Evolutionary conservation across 2,113 vertebrate species (phyloP), one percentile per base, ranked within the genome.

Genomic region (Nesospiza acunhae): DNA sequence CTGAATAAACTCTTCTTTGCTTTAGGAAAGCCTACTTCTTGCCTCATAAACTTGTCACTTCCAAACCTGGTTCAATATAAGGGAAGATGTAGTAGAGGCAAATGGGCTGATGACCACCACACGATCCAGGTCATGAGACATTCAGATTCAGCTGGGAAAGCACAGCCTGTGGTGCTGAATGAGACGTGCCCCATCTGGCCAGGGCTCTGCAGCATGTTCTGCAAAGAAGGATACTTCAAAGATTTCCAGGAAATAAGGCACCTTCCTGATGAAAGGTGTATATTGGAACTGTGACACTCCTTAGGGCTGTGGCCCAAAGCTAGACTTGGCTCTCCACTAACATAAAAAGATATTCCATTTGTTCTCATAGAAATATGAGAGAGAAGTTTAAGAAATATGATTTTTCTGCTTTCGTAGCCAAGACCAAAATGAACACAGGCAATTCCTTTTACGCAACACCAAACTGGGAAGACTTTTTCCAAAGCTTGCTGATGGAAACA

Each of bases 71-170:
- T 26, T 89, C 58, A 77, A 17, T 28, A 4, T 15, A 30, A 41
- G 24, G 13, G 27, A 69, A 87, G 59, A 56, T 31, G 18, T 14
- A 73, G 22, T 24, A n/a, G 8, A 35, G 21, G 46, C 19, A 84
- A 64, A 81, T 7, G 13, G 13, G 21, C 75, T 0, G 0, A 56
- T 33, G 56, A 37, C 13, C 26, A 89, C 27, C 59, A 56, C 12
- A 14, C 0, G 0, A 60, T 44, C n/a, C 44, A 56, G 24, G 35
- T 30, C 30, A 56, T 0, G 0, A 73, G 21, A 27, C 14, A 41
- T 15, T 55, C 37, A 56, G 55, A 30, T 73, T 70, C 33, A 42
- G 12, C 12, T 59, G 44, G 10, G 27, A 76, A 10, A 80, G 33
- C 5, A 37, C 10, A 55, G 20, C 27, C 55, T 74, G 41, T 28